These are phyloP conservation scores for Drosophila pallidifrons DNA, from an alignment of 1,140 invertebrate species.

Conservation along the genomic window DNA sequence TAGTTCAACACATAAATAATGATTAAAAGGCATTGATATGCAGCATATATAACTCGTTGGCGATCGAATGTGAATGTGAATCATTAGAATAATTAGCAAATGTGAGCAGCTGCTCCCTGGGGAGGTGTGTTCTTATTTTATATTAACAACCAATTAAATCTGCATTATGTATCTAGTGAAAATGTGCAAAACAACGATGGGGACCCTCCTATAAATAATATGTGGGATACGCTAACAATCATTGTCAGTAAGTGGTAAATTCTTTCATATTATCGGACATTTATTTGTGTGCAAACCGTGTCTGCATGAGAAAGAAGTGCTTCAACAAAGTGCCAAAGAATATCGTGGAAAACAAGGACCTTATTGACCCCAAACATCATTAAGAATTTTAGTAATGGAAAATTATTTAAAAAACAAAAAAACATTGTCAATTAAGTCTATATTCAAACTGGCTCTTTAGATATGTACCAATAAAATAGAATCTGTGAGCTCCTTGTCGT, in stretches of 20 bases:
- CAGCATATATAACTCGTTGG: background rate
- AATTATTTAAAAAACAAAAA: slow-evolving; percentile 41
- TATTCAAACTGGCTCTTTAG: slow-evolving; percentile 19
- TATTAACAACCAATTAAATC: slow-evolving; percentile 9
- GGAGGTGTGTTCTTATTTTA: slow-evolving; percentile 1
- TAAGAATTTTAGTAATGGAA: slow-evolving; percentile 18
- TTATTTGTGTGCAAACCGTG: background rate
- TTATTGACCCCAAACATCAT: background rate
- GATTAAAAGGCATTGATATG: slow-evolving; percentile 6
- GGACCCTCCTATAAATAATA: background rate
- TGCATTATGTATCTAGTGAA: background rate
- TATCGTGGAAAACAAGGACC: background rate
- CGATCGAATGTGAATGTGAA: slow-evolving; percentile 11
- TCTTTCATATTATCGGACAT: slow-evolving; percentile 2
- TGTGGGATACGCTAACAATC: background rate
- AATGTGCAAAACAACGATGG: background rate
- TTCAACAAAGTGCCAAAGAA: slow-evolving; percentile 10
- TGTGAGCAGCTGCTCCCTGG: background rate
- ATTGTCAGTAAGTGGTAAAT: background rate
- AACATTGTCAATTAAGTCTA: slow-evolving; percentile 5
- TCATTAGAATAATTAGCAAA: slow-evolving; percentile 9
- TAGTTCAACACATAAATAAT: background rate
- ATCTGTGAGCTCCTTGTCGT: slow-evolving; percentile 85
- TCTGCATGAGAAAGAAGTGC: slow-evolving; percentile 8
- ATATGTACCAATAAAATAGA: slow-evolving; percentile 85